Conservation (phyloP, 2,888 invertebrate species). For the Panorpa germanica region DNA sequence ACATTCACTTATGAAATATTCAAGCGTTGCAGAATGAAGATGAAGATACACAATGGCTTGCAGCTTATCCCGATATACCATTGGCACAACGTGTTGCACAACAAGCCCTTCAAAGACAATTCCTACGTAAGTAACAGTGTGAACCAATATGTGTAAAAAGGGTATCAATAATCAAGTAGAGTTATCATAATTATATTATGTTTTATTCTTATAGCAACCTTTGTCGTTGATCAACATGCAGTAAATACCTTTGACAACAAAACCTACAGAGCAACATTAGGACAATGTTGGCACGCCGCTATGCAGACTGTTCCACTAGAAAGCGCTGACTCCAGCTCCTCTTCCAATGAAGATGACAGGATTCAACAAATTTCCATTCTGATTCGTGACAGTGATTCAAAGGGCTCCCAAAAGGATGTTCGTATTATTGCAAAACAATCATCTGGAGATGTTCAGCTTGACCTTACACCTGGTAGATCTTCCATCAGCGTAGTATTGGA, state of each 20-base stretch:
- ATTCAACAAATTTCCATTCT: conserved; percentile 18
- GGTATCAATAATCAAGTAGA: too few species aligned
- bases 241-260: conserved; percentile 46
- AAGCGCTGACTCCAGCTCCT: conserved; percentile 17
- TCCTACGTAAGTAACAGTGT: too few species aligned
- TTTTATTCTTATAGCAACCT: conserved; percentile 29
- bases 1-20: conserved; percentile 24
- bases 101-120: too few species aligned
- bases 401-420: conserved; percentile 25
- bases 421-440: conserved; percentile 23
- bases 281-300: conserved; percentile 40
- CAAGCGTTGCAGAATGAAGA: conserved; percentile 25
- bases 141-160: too few species aligned
- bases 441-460: conserved; percentile 18
- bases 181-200: too few species aligned
- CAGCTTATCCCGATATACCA: conserved; percentile 25
- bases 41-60: conserved; percentile 23
- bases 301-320: conserved; percentile 30
- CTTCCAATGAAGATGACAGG: conserved; percentile 19
- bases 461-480: conserved; percentile 13
- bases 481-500: too few species aligned
- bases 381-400: conserved; percentile 21
- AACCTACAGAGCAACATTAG: conserved; percentile 30
- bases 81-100: conserved; percentile 18
- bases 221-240: conserved; percentile 35